Conservation (phyloP, 2,797 vertebrate genomes). For the Spea hammondii region DNA sequence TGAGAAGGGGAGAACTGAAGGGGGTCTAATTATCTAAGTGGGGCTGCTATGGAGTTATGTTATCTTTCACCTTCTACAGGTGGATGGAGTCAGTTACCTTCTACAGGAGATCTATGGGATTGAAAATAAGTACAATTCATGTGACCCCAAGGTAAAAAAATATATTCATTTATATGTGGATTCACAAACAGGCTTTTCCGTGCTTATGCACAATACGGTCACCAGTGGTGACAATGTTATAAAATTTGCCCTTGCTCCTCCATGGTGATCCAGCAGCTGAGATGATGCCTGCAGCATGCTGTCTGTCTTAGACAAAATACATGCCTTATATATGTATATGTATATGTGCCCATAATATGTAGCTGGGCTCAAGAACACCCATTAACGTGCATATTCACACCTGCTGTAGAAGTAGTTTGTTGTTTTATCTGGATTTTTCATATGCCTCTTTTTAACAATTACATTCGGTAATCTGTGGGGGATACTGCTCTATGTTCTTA, state of each 20-base stretch:
- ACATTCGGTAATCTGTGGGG: background rate
- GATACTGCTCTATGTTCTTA: background rate
- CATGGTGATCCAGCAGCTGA: no score
- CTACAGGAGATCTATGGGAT: conserved; percentile 99
- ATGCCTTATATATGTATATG: no score
- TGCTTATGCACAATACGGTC: no score
- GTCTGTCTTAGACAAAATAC: no score
- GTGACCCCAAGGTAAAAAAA: conserved; percentile 81
- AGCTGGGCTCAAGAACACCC: no score
- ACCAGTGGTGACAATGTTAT: no score
- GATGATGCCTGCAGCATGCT: no score
- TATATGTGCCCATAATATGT: no score
- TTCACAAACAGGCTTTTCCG: no score
- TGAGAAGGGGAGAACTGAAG: conserved; percentile 60
- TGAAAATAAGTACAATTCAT: conserved; percentile 97
- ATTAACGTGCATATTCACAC: no score
- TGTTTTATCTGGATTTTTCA: background rate
- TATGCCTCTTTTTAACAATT: background rate
- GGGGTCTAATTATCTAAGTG: background rate
- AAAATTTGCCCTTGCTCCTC: no score
- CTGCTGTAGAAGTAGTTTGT: background rate
- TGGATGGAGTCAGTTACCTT: conserved; percentile 96
- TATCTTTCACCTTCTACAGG: conserved; percentile 64
- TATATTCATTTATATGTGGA: no score
- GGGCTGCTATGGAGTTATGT: conserved; percentile 15